Base-by-base conservation (phyloP, 2,797 vertebrate species). In the Anguilla anguilla region DNA sequence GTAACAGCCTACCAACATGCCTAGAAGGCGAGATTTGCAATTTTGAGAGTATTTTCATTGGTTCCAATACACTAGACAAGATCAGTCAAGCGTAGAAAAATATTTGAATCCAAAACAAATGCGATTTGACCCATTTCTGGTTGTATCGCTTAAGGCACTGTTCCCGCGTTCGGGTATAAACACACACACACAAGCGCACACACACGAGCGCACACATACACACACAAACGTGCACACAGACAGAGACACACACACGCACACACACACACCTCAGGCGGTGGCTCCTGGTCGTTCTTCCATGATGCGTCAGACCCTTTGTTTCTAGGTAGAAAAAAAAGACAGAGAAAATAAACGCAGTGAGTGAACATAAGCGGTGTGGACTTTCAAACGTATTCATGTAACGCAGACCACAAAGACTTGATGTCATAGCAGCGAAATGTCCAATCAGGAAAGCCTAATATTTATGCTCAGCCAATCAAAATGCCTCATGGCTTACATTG, bases 261-360 rank as follows among this genome's bases (percentile, higher is more conserved):
- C 22, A 28, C 83, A 91, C 88, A 95, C 94, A 98, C 98, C 93
- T 99, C 98, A 85, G 77, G 90, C 43, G 98, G 98, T 43, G 98
- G 98, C 46, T 99, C 98, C 86, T 98, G 97, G 88, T 99, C 98
- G 85, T 99, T 98, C 91, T 97, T 97, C 98, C 98, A 99, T 2
- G 98, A 99, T 0, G 98, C 98, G 95, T 99, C 98, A 11, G 98
- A 99, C 87, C 98, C 98, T 91, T 95, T 97, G 0, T 95, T 93
- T 87, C 98, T 99, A 86, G 64, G 90, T 88, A 17, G 79, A 82
- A 88, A 88, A 46, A 6, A 51, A 22, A 67, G 59, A 9, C 55
- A 22, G 31, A 59, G 19, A 15, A n/a, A 43, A 49, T 46, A 17
- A 72, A 25, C 51, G 85, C 15, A 79, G n/a, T 19, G 6, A 79